Conservation (phyloP, 35 echinoderm and acorn worm species). For the Heliocidaris erythrogramma region DNA sequence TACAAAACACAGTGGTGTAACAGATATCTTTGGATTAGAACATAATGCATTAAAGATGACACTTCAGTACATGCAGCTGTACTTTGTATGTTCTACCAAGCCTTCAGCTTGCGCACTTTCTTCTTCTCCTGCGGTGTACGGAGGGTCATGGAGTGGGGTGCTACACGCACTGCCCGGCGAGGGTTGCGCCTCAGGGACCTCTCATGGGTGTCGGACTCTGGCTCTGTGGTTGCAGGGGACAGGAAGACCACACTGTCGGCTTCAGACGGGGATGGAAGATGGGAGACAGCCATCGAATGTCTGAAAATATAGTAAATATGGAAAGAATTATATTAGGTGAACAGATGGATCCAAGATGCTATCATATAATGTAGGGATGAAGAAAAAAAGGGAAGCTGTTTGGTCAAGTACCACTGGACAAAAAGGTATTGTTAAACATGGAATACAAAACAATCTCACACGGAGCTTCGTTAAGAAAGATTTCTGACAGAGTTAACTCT, state of each 20-base stretch:
- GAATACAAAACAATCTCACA: too few relatives aligned
- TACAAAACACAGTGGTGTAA: too few relatives aligned
- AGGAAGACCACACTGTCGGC: constrained; percentile 42
- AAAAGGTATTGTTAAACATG: too few relatives aligned
- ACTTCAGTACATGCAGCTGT: not conserved
- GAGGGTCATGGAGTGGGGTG: constrained; percentile 58
- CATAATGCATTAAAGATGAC: not conserved
- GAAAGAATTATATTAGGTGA: not conserved
- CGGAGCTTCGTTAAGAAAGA: too few relatives aligned
- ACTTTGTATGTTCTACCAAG: not conserved
- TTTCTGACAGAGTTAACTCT: too few relatives aligned
- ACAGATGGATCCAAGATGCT: not conserved
- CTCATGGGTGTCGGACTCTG: not conserved
- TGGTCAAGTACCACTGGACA: too few relatives aligned
- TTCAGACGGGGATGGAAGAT: constrained; percentile 36
- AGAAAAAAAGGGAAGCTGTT: too few relatives aligned
- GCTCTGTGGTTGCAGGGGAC: constrained; percentile 43
- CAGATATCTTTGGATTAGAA: too few relatives aligned
- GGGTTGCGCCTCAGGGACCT: not conserved
- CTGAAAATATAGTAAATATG: constrained; percentile 31
- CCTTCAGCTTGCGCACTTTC: constrained; percentile 49
- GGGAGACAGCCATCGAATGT: constrained; percentile 17
- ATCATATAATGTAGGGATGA: too few relatives aligned
- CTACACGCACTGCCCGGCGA: constrained; percentile 44
- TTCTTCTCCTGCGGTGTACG: constrained; percentile 57